These are phyloP conservation scores for Drosophila nigritarsus DNA, from an alignment of 2,888 invertebrate species.

Conservation along the genomic window DNA sequence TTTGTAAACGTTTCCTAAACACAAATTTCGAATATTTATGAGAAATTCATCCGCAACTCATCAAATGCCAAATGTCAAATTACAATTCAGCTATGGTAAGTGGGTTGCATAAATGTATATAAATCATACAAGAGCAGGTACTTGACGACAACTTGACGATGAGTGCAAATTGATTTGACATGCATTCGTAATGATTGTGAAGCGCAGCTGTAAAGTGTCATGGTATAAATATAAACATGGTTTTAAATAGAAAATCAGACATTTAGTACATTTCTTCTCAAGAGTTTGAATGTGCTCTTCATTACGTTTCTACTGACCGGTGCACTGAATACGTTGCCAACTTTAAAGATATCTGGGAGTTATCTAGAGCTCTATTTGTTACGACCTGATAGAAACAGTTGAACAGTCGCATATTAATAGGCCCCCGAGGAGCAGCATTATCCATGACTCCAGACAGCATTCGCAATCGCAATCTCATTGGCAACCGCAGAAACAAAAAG, in stretches of 20 bases:
- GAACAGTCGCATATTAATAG: constrained; percentile 50
- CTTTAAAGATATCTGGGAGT: not conserved
- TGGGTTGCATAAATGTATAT: constrained; percentile 3
- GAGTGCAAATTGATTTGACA: constrained; percentile 49
- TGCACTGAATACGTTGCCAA: not conserved
- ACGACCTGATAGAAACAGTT: constrained; percentile 23
- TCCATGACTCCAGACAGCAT: constrained; percentile 12
- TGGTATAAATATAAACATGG: not conserved
- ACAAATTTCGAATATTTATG: constrained; percentile 48
- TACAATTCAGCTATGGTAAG: constrained; percentile 35
- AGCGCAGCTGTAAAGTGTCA: not conserved
- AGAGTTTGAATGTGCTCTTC: not conserved
- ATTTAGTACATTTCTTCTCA: not conserved
- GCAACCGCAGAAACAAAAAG: constrained; percentile 19
- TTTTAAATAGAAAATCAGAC: not conserved
- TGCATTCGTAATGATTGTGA: not conserved
- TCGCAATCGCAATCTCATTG: constrained; percentile 12
- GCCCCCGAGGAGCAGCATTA: constrained; percentile 59
- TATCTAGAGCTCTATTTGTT: not conserved
- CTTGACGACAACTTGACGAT: constrained; percentile 26
- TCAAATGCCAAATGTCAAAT: constrained; percentile 51
- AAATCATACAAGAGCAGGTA: constrained; percentile 23
- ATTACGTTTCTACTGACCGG: not conserved
- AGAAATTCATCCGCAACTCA: constrained; percentile 31
- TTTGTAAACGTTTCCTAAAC: constrained; percentile 55